Percentiles rank a stretch among this genome's conserved stretches.
phyloP scores from a whole-genome alignment of 2,113 vertebrate genomes.

The Megaleporinus macrocephalus region DNA sequence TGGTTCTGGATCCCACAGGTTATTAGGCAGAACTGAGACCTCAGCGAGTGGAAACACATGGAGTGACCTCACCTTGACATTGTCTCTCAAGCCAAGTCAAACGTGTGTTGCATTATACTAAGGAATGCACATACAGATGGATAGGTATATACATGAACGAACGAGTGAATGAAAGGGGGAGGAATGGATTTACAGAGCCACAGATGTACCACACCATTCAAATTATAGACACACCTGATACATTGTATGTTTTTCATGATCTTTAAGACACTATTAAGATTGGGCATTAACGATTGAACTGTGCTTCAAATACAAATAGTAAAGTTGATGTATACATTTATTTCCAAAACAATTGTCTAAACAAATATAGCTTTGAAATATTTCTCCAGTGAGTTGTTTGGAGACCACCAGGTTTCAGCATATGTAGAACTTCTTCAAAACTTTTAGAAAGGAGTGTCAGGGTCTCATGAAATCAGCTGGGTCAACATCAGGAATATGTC shows the following conservation, averaged over 20 bases:
- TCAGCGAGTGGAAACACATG: conserved; percentile 21
- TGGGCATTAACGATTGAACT: neutral
- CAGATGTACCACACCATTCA: neutral
- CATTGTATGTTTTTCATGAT: neutral
- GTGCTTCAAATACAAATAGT: neutral
- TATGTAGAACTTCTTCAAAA: too few species aligned
- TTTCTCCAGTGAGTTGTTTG: neutral
- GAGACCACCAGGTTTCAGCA: neutral
- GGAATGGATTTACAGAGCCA: neutral
- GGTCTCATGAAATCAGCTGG: too few species aligned
- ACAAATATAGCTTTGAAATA: too few species aligned
- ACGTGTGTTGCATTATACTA: neutral
- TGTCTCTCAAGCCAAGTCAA: neutral
- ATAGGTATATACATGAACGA: neutral
- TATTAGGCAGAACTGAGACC: conserved; percentile 11
- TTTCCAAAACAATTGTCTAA: too few species aligned
- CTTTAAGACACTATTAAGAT: neutral
- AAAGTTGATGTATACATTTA: neutral
- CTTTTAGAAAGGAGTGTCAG: too few species aligned
- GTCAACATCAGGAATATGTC: too few species aligned
- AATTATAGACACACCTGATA: neutral
- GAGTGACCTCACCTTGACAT: conserved; percentile 20
- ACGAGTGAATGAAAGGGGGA: neutral
- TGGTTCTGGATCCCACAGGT: conserved; percentile 3
- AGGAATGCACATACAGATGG: neutral